These are phyloP conservation scores for Nowickia ferox DNA, from an alignment of 2,888 invertebrate genomes.

Conservation along the genomic window DNA sequence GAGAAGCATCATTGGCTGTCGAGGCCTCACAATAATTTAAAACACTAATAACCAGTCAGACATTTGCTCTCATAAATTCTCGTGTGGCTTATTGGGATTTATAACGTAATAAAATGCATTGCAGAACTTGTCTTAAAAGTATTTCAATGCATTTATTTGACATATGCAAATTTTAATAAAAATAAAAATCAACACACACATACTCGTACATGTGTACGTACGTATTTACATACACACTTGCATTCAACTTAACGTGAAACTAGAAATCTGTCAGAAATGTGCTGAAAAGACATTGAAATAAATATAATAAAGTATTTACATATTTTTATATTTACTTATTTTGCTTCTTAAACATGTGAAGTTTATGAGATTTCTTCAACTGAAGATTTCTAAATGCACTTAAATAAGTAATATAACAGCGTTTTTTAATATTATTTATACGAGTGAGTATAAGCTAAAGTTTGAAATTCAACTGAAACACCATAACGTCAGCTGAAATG, in stretches of 20 bases:
- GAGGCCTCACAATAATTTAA: too few species aligned
- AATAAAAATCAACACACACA: not conserved
- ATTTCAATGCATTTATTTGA: conserved; percentile 39
- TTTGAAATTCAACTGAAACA: too few species aligned
- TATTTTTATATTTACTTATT: conserved; percentile 3
- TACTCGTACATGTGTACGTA: too few species aligned
- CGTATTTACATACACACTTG: not conserved
- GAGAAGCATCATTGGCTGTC: too few species aligned
- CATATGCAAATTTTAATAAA: conserved; percentile 15
- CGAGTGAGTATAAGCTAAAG: too few species aligned
- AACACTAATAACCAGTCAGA: too few species aligned
- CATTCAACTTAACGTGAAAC: conserved; percentile 13
- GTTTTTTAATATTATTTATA: too few species aligned
- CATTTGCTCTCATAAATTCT: not conserved
- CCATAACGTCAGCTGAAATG: too few species aligned
- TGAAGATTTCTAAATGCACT: not conserved
- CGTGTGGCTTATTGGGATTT: conserved; percentile 25
- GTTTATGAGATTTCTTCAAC: not conserved
- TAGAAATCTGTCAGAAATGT: conserved; percentile 41
- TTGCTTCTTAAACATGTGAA: not conserved
- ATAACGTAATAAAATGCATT: conserved; percentile 20
- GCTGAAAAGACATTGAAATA: conserved; percentile 29
- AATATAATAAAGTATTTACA: conserved; percentile 39
- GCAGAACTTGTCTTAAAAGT: conserved; percentile 39
- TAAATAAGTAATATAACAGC: too few species aligned